A percentile compares a stretch with the other conserved stretches of the same genome.
Conservation (phyloP, 2,888 invertebrate species). For the Drosophila quinaria region DNA sequence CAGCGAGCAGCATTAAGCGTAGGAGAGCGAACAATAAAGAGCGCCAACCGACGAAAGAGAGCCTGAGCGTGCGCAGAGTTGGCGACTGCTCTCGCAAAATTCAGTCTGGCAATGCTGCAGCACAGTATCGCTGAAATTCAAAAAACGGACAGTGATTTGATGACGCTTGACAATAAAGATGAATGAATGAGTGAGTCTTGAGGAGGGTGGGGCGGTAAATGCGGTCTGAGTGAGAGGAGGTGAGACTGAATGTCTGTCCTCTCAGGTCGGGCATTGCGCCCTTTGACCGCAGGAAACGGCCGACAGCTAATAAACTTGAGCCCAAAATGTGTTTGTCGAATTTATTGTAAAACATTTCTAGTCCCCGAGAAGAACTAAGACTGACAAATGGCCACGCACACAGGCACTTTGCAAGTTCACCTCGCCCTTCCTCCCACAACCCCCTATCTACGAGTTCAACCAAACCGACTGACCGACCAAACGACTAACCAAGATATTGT, state of each 20-base stretch:
- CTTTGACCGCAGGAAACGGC: conserved; percentile 76
- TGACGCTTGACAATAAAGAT: conserved; percentile 71
- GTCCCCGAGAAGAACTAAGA: conserved; percentile 61
- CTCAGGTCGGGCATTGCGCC: conserved; percentile 34
- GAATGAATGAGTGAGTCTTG: conserved; percentile 52
- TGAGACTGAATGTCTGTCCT: background rate
- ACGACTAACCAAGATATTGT: background rate
- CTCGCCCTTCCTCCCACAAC: background rate
- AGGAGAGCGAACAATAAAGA: conserved; percentile 7
- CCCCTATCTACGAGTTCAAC: background rate
- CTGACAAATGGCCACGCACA: conserved; percentile 78
- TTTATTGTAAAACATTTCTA: conserved; percentile 76
- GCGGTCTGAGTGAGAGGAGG: background rate
- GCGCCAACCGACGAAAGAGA: conserved; percentile 39
- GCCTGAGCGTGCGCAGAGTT: conserved; percentile 53
- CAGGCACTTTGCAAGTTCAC: conserved; percentile 72
- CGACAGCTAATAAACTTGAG: conserved; percentile 76
- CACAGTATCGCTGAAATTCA: conserved; percentile 27
- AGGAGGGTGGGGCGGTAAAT: background rate
- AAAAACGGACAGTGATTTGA: conserved; percentile 71
- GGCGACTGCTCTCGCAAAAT: conserved; percentile 11
- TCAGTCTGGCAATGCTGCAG: conserved; percentile 66
- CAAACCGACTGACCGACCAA: conserved; percentile 1
- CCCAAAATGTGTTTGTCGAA: conserved; percentile 71
- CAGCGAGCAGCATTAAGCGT: conserved; percentile 33